Evolutionary conservation across 64 coral and sea anemone species (phyloP), one percentile per base, ranked within the genome.

Genomic region (Pocillopora verrucosa): DNA sequence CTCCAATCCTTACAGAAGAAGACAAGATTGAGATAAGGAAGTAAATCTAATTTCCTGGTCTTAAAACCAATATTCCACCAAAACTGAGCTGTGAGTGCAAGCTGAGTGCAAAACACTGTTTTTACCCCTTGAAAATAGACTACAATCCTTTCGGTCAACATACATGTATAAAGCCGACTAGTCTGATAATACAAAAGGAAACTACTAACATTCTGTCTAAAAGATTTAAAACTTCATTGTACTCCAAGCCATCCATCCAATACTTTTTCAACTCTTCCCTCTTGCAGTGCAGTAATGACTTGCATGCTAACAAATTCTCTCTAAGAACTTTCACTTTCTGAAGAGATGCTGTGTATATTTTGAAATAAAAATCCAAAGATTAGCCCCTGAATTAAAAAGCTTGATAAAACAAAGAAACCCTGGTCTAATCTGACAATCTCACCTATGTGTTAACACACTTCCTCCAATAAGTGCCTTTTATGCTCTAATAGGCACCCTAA

Each of bases 221-320:
- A 15, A 96, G 76, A 68, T 76, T 93, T 1, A 96, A 83, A 2
- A 96, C 94, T 84, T 96, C 94, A 84, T 96, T 96, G 60, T 96
- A 96, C 34, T 96, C 94, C 82, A 96, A 87, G 20, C 94, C 94
- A 41, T 96, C 94, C 94, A 93, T 96, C 94, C 94, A 96, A 58
- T 96, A 93, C 60, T 96, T 96, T 72, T 96, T 96, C 26, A 96
- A 88, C 12, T 92, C 94, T 86, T 96, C 94, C 83, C 94, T 92
- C 72, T 96, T 96, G 65, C 94, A 96, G 24, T 92, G 87, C 45
- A 96, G 87, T 51, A 96, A 79, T 15, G 83, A 90, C 59, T 93
- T 96, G 75, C 95, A 96, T 61, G 92, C 88, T 60, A 82, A 70
- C n/a, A 96, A 77, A 58, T 89, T 93, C 34, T 96, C 95, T 65